Evolutionary conservation across 2,888 invertebrate species (phyloP).

Genomic region (Globia sparganii): DNA sequence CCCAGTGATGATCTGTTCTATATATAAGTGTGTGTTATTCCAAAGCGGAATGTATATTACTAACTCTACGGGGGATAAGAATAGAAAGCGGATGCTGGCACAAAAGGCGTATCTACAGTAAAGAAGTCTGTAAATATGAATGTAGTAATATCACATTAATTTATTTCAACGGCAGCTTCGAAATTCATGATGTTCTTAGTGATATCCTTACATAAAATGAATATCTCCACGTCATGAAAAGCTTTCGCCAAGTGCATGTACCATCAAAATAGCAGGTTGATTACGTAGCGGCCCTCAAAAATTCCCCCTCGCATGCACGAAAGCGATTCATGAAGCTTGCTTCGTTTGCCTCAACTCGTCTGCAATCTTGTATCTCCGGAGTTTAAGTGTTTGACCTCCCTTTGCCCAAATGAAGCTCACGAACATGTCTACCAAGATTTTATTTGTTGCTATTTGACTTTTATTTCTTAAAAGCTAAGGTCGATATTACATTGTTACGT

Average conservation of each 20-base stretch:
- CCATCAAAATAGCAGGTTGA: constrained; percentile 69
- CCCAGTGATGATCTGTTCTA: constrained; percentile 63
- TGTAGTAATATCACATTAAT: background rate
- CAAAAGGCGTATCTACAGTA: constrained; percentile 18
- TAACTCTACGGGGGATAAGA: constrained; percentile 20
- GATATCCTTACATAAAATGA: constrained; percentile 35
- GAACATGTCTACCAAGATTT: constrained; percentile 79
- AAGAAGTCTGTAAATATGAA: constrained; percentile 12
- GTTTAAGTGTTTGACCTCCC: constrained; percentile 88
- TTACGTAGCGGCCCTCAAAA: constrained; percentile 76
- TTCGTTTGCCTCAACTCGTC: constrained; percentile 87
- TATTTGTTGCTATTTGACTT: constrained; percentile 70
- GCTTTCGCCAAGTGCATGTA: constrained; percentile 53
- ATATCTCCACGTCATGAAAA: constrained; percentile 49
- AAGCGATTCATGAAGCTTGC: constrained; percentile 86
- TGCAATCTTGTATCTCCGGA: constrained; percentile 88
- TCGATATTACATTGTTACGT: constrained; percentile 69
- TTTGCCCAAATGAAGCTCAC: constrained; percentile 87
- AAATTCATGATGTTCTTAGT: constrained; percentile 24
- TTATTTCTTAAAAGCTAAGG: constrained; percentile 72
- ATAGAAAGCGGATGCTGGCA: constrained; percentile 12
- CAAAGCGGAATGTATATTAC: constrained; percentile 35
- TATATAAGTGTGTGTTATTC: constrained; percentile 41
- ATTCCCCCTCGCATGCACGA: constrained; percentile 81
- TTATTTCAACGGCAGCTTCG: constrained; percentile 6